These are phyloP conservation scores for Phenganax marumi DNA, from an alignment of 92 coral and sea anemone genomes.

Conservation along the genomic window DNA sequence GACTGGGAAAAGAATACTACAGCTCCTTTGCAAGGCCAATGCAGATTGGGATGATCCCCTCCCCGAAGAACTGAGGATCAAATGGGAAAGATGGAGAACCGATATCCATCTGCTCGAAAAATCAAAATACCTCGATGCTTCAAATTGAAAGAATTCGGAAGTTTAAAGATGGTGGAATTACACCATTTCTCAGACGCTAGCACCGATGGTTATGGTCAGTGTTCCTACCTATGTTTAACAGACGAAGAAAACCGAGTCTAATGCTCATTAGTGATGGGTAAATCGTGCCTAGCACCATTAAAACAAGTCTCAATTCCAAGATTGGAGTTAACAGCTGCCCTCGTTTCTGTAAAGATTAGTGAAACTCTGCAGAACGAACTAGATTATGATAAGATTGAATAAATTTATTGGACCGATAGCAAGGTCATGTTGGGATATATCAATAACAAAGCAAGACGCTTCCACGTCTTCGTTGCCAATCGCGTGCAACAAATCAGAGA, in stretches of 20 bases:
- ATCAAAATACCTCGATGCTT: conserved; percentile 49
- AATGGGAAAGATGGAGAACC: conserved; percentile 21
- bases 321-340: conserved; percentile 59
- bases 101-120: conserved; percentile 28
- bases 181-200: conserved; percentile 65
- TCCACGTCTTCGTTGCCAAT: conserved; percentile 54
- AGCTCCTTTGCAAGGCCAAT: no score
- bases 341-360: conserved; percentile 41
- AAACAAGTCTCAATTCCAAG: conserved; percentile 49
- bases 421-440: conserved; percentile 60
- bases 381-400: not conserved
- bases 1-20: no score
- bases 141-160: conserved; percentile 51
- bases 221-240: conserved; percentile 50
- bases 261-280: conserved; percentile 51
- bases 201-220: conserved; percentile 55
- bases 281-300: conserved; percentile 48
- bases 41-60: not conserved
- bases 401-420: conserved; percentile 56
- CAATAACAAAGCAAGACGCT: conserved; percentile 45
- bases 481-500: conserved; percentile 56
- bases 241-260: conserved; percentile 38
- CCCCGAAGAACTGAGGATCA: conserved; percentile 20
- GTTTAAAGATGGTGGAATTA: conserved; percentile 34
- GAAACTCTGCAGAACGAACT: conserved; percentile 21